Evolutionary conservation across 2,888 invertebrate genomes (phyloP).

Genomic region (Panorpa germanica): DNA sequence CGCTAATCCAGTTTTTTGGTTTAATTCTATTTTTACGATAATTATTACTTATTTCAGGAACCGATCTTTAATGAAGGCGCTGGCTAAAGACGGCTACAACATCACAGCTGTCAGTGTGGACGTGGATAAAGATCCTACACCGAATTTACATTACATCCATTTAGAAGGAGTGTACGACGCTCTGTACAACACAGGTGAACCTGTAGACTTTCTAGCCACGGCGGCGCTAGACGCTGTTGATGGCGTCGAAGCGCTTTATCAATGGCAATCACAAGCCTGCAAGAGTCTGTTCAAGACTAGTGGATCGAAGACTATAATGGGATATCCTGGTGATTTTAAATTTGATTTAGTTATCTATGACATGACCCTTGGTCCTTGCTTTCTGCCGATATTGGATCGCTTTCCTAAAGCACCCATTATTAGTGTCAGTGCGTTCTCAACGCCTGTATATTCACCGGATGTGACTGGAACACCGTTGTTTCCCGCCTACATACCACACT

Average conservation of each 20-base stretch:
- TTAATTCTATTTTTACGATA: too few species aligned
- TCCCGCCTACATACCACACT: constrained; percentile 9
- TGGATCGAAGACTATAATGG: constrained; percentile 10
- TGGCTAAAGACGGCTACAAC: constrained; percentile 1
- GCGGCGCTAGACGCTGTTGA: too few species aligned
- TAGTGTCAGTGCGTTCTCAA: constrained; percentile 7
- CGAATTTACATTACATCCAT: constrained; percentile 4
- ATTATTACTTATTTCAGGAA: too few species aligned
- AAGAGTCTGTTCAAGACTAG: constrained; percentile 19
- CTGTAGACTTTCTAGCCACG: constrained; percentile 4
- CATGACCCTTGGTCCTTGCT: constrained; percentile 12
- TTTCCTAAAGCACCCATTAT: constrained; percentile 13
- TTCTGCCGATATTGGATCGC: constrained; percentile 12
- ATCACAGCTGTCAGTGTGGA: constrained; percentile 1
- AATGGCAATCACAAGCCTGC: too few species aligned
- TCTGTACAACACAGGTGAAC: constrained; percentile 6
- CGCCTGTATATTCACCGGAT: constrained; percentile 2
- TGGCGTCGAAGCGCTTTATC: too few species aligned
- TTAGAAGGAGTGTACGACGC: constrained; percentile 8
- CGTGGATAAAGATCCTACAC: not conserved
- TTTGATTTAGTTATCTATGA: constrained; percentile 13
- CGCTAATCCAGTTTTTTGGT: too few species aligned
- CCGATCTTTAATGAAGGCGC: not conserved
- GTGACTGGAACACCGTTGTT: constrained; percentile 4
- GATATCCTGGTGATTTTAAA: constrained; percentile 12